These are phyloP conservation scores for Lytechinus variegatus DNA, from an alignment of 35 echinoderm and acorn worm genomes.

Conservation along the genomic window DNA sequence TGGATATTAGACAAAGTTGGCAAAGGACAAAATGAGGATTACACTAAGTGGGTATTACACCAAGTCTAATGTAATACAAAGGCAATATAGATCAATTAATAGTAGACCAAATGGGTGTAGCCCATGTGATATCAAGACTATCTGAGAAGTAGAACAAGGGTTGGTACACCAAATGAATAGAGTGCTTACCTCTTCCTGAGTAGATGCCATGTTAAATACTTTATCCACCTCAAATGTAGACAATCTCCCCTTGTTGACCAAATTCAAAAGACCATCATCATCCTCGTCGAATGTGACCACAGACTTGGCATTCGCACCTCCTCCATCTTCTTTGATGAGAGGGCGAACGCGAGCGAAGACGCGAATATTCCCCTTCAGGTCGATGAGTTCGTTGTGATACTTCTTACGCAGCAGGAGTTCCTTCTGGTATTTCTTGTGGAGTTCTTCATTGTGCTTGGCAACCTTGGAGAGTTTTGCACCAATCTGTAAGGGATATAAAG, in stretches of 20 bases:
- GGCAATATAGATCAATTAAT: too few species aligned
- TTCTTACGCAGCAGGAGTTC: constrained; percentile 89
- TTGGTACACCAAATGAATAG: too few species aligned
- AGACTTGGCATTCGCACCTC: constrained; percentile 67
- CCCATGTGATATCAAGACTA: too few species aligned
- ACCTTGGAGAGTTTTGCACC: constrained; percentile 70
- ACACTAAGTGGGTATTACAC: too few species aligned
- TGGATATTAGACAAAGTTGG: too few species aligned
- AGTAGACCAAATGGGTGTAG: too few species aligned
- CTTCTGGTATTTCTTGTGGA: constrained; percentile 76
- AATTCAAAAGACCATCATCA: constrained; percentile 79
- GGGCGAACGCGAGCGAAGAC: constrained; percentile 93
- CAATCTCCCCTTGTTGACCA: constrained; percentile 75
- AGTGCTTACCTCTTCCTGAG: background rate
- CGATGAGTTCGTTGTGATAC: constrained; percentile 97
- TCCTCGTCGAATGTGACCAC: constrained; percentile 75
- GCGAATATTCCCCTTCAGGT: constrained; percentile 92
- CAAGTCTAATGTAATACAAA: too few species aligned
- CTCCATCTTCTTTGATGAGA: constrained; percentile 90
- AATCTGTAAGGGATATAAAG: constrained; percentile 53
- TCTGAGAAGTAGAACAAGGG: too few species aligned
- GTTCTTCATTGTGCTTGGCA: constrained; percentile 76
- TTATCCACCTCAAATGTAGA: constrained; percentile 88
- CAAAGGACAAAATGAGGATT: too few species aligned
- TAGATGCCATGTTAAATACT: constrained; percentile 67